Conservation (phyloP, 2,888 invertebrate species). For the Axea sp. region DNA sequence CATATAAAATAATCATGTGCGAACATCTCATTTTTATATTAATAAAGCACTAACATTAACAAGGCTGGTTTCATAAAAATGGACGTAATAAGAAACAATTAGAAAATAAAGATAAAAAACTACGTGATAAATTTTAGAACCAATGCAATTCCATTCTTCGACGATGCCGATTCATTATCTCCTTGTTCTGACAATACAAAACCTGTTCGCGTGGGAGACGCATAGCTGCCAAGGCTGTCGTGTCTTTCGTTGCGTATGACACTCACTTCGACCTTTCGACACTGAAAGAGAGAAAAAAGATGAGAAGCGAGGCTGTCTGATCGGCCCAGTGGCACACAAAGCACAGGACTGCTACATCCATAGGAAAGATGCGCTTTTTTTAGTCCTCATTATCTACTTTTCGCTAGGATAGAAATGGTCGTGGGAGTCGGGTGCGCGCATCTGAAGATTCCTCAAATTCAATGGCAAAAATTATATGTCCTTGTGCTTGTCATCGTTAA, state of each 20-base stretch:
- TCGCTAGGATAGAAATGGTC: conserved; percentile 63
- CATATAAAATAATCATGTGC: too few relatives aligned
- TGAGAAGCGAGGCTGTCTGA: conserved; percentile 71
- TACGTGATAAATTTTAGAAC: too few relatives aligned
- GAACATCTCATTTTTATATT: too few relatives aligned
- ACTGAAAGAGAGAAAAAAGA: conserved; percentile 57
- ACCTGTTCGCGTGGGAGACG: conserved; percentile 43
- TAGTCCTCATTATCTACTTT: conserved; percentile 78
- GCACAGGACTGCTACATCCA: conserved; percentile 53
- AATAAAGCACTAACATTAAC: too few relatives aligned
- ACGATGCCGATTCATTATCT: conserved; percentile 35
- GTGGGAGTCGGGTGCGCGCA: conserved; percentile 63
- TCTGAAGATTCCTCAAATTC: conserved; percentile 51
- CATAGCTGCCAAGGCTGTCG: conserved; percentile 60
- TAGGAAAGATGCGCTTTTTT: conserved; percentile 71
- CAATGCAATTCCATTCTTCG: conserved; percentile 40
- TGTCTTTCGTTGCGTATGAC: conserved; percentile 46
- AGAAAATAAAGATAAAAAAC: too few relatives aligned
- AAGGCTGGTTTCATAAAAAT: too few relatives aligned
- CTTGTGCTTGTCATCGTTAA: conserved; percentile 38
- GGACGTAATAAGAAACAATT: too few relatives aligned
- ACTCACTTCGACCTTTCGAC: conserved; percentile 57
- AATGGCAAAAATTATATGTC: conserved; percentile 42
- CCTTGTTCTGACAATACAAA: conserved; percentile 9
- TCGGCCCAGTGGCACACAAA: conserved; percentile 79